phyloP scores from a whole-genome alignment of 2,797 vertebrate genomes.

The Paguma larvata region DNA sequence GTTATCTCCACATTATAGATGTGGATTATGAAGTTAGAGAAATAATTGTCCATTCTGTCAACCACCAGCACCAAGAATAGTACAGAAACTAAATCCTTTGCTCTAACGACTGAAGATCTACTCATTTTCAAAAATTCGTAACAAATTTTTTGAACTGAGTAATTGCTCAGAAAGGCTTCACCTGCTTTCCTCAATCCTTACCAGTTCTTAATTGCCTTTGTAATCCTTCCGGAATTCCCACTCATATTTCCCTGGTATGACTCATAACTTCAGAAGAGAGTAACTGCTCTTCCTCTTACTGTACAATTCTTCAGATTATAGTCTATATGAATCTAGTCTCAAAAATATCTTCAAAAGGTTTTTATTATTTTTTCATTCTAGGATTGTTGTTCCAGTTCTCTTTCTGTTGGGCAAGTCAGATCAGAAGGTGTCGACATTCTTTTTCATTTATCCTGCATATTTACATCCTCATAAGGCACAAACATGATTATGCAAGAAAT shows the following conservation, averaged over 20 bases:
- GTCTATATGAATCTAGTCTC: not conserved
- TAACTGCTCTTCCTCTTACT: not conserved
- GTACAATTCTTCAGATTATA: not conserved
- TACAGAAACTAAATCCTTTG: not conserved
- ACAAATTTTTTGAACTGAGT: not conserved
- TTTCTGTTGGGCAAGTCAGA: not conserved
- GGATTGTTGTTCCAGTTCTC: not conserved
- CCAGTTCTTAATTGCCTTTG: not conserved
- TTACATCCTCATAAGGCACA: not conserved
- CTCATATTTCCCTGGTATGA: not conserved
- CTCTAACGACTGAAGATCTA: not conserved
- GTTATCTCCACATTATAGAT: not conserved
- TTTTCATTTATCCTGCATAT: not conserved
- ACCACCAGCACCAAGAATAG: not conserved
- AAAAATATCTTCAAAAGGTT: not conserved
- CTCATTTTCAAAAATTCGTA: not conserved
- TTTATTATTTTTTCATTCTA: not conserved
- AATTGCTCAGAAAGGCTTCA: too few species aligned
- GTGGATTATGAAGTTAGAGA: not conserved
- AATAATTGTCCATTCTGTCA: not conserved
- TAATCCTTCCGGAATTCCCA: not conserved
- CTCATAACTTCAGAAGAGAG: not conserved
- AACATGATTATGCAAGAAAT: not conserved
- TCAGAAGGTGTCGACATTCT: not conserved
- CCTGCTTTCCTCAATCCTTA: not conserved